Conservation (phyloP, 2,888 invertebrate species). For the Acholoe squamosa region DNA sequence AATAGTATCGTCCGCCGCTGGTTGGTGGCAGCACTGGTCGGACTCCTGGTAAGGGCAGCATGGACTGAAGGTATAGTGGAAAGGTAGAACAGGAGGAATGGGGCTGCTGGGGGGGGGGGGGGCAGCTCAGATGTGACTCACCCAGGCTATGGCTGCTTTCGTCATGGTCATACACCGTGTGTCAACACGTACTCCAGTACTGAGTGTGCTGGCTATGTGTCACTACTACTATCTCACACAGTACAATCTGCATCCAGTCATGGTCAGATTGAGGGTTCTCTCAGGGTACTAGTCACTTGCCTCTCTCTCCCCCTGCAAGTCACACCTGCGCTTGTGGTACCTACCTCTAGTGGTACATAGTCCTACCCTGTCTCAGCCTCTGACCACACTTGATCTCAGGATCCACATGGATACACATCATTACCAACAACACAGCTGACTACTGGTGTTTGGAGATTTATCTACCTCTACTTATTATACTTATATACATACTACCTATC, state of each 20-base stretch:
- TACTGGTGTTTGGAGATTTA: too few species aligned
- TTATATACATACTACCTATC: neutral
- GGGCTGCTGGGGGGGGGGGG: neutral
- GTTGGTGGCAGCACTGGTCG: conserved; percentile 13
- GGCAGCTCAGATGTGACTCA: conserved; percentile 9
- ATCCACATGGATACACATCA: neutral
- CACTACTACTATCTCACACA: neutral
- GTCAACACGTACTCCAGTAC: conserved; percentile 1
- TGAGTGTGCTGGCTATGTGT: neutral
- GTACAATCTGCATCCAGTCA: neutral
- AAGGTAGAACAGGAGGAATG: neutral
- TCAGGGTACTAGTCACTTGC: neutral
- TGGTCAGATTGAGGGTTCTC: neutral
- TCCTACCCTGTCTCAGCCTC: neutral
- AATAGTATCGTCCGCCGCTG: neutral
- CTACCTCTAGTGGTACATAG: neutral
- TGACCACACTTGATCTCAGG: neutral
- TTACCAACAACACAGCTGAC: too few species aligned
- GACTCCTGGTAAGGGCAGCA: neutral
- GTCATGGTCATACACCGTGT: conserved; percentile 26
- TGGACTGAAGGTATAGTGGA: neutral
- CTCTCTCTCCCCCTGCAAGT: neutral
- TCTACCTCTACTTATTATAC: neutral
- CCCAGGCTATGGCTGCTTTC: neutral
- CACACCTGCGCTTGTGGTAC: neutral